Evolutionary conservation across 2,113 vertebrate species (phyloP), one percentile per base, ranked within the genome.

Genomic region (Plotosus lineatus): DNA sequence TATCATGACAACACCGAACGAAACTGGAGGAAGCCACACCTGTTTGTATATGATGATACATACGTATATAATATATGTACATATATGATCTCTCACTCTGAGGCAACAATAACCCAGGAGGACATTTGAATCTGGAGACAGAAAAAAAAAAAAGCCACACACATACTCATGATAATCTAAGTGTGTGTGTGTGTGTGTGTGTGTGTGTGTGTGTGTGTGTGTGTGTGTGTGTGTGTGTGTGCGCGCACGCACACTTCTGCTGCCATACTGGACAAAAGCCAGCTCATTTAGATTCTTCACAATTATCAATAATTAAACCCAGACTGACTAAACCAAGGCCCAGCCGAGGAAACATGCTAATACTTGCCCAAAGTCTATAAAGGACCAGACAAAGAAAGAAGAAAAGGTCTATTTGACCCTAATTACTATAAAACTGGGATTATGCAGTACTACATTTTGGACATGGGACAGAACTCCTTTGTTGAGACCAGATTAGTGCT

Each of bases 261-360:
- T 76, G 80, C 53, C 79, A 80, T 40, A 40, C 53, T 83, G 83
- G 79, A 85, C 23, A 33, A 38, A 60, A 75, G 77, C 82, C 79
- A 31, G 63, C 69, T 82, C 71, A 79, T 84, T 85, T 82, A 73
- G 71, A 87, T 85, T 77, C 75, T 82, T 50, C 58, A 78, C 78
- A 76, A 75, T 84, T 84, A 84, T 84, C 74, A 87, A 84, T 85
- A 81, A 85, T 85, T 72, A 84, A 86, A 85, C 72, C 53, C 79
- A 65, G 61, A 79, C 71, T 56, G 71, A 31, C 74, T 48, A 66
- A 79, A 76, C 81, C 28, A n/a, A 75, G 68, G 48, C 48, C 61
- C 76, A 74, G 75, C 71, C 83, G 83, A 85, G 72, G 68, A 42
- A 71, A 81, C 48, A 53, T 26, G 75, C 83, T 80, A 80, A 78